Percentiles rank a stretch among this genome's conserved stretches.
phyloP scores from a whole-genome alignment of 2,797 vertebrate species.

The Mormyrus proboscirostris region DNA sequence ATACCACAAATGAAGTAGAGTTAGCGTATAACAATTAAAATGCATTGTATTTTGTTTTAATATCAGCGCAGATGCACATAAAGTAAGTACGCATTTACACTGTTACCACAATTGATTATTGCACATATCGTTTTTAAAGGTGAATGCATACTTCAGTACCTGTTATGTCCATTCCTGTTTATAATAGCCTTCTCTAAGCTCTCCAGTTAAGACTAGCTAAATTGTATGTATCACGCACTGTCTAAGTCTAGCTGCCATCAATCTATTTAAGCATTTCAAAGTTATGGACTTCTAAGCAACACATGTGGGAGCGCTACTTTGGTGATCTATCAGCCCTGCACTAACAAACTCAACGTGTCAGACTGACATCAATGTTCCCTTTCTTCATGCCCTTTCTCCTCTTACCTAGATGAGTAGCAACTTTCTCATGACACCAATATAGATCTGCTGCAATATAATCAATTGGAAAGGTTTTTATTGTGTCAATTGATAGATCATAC shows the following conservation, averaged over 20 bases:
- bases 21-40: background rate
- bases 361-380: background rate
- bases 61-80: background rate
- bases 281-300: background rate
- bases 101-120: background rate
- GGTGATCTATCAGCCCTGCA: background rate
- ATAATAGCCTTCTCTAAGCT: background rate
- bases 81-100: background rate
- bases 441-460: background rate
- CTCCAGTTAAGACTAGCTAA: background rate
- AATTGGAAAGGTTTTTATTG: background rate
- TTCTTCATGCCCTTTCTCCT: background rate
- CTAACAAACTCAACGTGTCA: background rate
- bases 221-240: background rate
- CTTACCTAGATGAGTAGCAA: background rate
- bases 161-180: background rate
- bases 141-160: background rate
- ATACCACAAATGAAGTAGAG: background rate
- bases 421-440: background rate
- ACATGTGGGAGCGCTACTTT: background rate
- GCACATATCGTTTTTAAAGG: background rate
- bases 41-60: background rate
- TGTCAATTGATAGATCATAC: background rate
- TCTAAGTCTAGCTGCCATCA: background rate
- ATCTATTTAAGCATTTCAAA: background rate